Evolutionary conservation across 1,140 invertebrate genomes (phyloP).

Genomic region (Eriosoma lanigerum): DNA sequence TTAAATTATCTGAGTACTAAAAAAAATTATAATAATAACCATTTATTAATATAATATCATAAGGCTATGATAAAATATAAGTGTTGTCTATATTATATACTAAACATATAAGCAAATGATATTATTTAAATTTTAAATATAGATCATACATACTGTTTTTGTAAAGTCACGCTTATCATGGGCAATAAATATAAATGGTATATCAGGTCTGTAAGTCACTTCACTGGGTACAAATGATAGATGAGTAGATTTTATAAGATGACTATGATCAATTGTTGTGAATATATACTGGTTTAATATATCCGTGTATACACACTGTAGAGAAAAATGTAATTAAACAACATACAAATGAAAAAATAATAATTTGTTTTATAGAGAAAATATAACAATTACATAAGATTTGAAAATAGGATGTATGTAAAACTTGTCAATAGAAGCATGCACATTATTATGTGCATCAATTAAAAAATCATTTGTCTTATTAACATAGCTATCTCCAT

Average conservation of each 20-base stretch:
- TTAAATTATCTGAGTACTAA: conserved; percentile 29
- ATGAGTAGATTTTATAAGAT: conserved; percentile 64
- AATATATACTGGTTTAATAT: conserved; percentile 74
- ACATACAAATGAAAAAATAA: neutral
- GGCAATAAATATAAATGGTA: conserved; percentile 64
- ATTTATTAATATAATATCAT: too few relatives aligned
- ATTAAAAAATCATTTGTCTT: conserved; percentile 70
- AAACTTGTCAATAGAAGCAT: conserved; percentile 78
- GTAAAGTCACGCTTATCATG: conserved; percentile 72
- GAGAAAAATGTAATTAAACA: conserved; percentile 56
- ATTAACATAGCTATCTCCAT: conserved; percentile 77
- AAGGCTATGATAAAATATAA: conserved; percentile 26
- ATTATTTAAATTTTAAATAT: conserved; percentile 5
- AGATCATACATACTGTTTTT: conserved; percentile 65
- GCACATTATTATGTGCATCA: conserved; percentile 59
- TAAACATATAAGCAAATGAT: neutral
- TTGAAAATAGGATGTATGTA: conserved; percentile 78
- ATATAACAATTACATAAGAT: conserved; percentile 67
- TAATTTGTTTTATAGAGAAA: neutral
- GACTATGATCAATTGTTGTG: conserved; percentile 71
- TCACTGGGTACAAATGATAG: conserved; percentile 76
- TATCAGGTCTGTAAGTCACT: conserved; percentile 72
- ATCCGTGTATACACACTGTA: conserved; percentile 84
- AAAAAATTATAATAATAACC: conserved; percentile 50
- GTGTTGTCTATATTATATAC: neutral